phyloP scores from a whole-genome alignment of 2,888 invertebrate genomes.

The Polydrusus tereticollis region DNA sequence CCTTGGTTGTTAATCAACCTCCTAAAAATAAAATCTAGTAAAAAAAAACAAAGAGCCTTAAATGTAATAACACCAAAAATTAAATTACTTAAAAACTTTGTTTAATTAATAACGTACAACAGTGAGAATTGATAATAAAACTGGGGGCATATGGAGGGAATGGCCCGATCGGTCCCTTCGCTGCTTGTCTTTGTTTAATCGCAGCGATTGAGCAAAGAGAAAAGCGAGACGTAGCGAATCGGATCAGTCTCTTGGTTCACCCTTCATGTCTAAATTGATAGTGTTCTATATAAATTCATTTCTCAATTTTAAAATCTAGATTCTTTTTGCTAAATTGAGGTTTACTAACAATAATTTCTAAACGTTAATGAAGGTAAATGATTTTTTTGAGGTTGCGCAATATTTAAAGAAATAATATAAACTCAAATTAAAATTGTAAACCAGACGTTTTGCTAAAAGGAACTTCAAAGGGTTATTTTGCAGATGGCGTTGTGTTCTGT shows the following conservation, averaged over 20 bases:
- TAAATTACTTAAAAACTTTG: conserved; percentile 56
- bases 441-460: too few species aligned
- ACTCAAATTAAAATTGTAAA: too few species aligned
- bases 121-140: conserved; percentile 56
- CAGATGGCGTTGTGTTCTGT: too few species aligned
- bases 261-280: conserved; percentile 28
- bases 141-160: conserved; percentile 43
- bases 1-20: conserved; percentile 27
- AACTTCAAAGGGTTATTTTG: too few species aligned
- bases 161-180: neutral
- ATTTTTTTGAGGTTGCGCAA: neutral
- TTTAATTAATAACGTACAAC: conserved; percentile 53
- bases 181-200: neutral
- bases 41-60: conserved; percentile 55
- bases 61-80: conserved; percentile 59
- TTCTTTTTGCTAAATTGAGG: conserved; percentile 25
- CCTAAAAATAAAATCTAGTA: conserved; percentile 48
- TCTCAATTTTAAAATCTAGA: conserved; percentile 18
- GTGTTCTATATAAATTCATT: conserved; percentile 46
- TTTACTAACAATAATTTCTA: conserved; percentile 36
- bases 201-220: neutral
- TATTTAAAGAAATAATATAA: too few species aligned
- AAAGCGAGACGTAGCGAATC: neutral
- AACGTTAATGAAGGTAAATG: neutral
- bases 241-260: neutral